These are phyloP conservation scores for Geodia barretti DNA, from an alignment of 37 sponge, comb jelly and placozoan genomes.

Conservation along the genomic window DNA sequence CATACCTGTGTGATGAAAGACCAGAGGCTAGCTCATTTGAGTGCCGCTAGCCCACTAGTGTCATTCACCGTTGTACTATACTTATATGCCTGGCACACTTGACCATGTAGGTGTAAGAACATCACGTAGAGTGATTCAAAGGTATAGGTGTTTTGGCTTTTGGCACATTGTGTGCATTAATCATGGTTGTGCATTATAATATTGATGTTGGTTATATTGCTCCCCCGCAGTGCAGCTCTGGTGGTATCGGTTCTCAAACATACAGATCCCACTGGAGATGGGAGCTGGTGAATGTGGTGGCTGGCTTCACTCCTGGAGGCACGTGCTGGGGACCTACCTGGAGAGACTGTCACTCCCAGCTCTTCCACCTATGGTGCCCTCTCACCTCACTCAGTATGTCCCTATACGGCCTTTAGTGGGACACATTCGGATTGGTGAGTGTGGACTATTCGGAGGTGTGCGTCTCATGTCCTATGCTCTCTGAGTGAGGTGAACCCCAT, in stretches of 20 bases:
- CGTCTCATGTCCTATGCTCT: too few species aligned
- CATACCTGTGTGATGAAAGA: too few species aligned
- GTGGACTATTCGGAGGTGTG: too few species aligned
- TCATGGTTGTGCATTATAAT: background rate
- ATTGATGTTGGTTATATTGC: background rate
- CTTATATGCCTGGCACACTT: too few species aligned
- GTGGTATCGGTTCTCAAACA: slow-evolving; percentile 69
- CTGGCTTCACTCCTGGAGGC: slow-evolving; percentile 40
- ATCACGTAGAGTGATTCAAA: background rate
- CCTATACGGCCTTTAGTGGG: too few species aligned
- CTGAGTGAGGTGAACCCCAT: too few species aligned
- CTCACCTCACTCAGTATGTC: slow-evolving; percentile 48
- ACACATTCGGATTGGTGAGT: too few species aligned
- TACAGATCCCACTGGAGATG: slow-evolving; percentile 65
- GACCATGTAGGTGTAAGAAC: too few species aligned
- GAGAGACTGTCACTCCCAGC: slow-evolving; percentile 26
- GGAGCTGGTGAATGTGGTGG: slow-evolving; percentile 72
- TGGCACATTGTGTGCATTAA: background rate
- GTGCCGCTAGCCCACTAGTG: too few species aligned
- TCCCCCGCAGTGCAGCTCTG: slow-evolving; percentile 67
- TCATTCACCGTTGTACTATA: too few species aligned
- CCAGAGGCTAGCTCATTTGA: too few species aligned
- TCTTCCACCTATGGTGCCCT: slow-evolving; percentile 24
- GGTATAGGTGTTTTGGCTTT: background rate
- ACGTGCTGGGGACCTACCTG: slow-evolving; percentile 25